Evolutionary conservation across 2,888 invertebrate species (phyloP), one percentile per base, ranked within the genome.

Genomic region (Athripsodes cinereus): DNA sequence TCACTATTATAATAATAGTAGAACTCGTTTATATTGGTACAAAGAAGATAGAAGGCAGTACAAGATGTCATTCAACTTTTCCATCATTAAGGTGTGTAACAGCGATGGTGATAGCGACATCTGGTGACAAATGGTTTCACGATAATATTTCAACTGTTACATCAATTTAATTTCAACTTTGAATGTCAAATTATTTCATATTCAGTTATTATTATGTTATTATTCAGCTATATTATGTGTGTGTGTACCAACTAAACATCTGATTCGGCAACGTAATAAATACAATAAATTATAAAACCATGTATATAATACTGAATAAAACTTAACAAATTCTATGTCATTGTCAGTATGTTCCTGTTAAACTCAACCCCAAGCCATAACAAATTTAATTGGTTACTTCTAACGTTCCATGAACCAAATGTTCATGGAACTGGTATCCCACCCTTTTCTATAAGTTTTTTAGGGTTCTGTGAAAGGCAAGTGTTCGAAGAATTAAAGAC

Each of bases 61-160:
- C 19, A 34, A 53, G 59, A 26, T 57, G 62, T 59, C 62, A 57
- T 62, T 62, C 62, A 59, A 62, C 62, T 52, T 59, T 59, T 62
- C 56, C 50, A 54, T 53, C 55, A 57, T 50, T 26, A 26, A 26
- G 26, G 26, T 26, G 26, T 26, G 26, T 26, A 26, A 44, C 52
- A 57, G 49, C 40, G 56, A 56, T 59, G 59, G 55, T 40, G 16
- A 40, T 40, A 40, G 40, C 40, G 40, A 40, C 40, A 40, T 40
- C 40, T 40, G 16, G 59, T 62, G 62, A 62, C 60, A 62, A 62
- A 62, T 62, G 62, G 62, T 58, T 60, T 60, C 52, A 54, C 59
- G 62, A 62, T 62, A 62, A 62, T 55, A 58, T 56, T 62, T 53
- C 60, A 62, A 62, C 60, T 62, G 48, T 58, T 49, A 56, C 62